Percentiles rank a stretch among this genome's conserved stretches.
These are phyloP conservation scores for Enteromius mattozi DNA, from an alignment of 2,797 vertebrate genomes.

Conservation along the genomic window DNA sequence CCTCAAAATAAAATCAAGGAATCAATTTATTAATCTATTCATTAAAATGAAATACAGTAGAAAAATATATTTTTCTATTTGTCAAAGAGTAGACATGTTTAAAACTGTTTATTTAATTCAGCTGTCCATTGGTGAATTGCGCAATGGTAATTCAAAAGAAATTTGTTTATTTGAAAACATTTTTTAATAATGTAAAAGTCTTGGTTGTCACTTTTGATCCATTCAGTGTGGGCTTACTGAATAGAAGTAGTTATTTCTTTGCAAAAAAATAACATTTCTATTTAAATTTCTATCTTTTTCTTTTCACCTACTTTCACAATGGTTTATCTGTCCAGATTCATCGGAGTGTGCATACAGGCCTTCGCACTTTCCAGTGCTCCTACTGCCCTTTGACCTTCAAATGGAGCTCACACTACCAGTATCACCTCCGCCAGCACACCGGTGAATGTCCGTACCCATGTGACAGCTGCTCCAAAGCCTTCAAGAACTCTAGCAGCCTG, in stretches of 20 bases:
- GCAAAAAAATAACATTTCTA: neutral
- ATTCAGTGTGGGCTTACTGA: neutral
- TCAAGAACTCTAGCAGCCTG: conserved; percentile 93
- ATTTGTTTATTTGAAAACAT: neutral
- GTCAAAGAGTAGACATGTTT: neutral
- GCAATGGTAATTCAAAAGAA: neutral
- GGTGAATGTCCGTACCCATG: conserved; percentile 92
- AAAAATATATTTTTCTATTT: neutral
- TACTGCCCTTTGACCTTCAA: conserved; percentile 93
- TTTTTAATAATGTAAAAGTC: neutral
- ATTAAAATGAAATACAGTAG: neutral
- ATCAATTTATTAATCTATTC: neutral
- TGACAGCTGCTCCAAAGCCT: conserved; percentile 90
- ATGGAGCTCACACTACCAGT: conserved; percentile 94
- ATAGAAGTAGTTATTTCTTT: neutral
- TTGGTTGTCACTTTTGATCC: neutral
- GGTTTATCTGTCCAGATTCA: conserved; percentile 73
- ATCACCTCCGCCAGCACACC: conserved; percentile 93
- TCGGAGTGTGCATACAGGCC: conserved; percentile 91
- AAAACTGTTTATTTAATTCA: no score
- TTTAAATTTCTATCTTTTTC: neutral
- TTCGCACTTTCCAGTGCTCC: conserved; percentile 88
- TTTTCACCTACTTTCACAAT: neutral
- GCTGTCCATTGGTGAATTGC: no score
- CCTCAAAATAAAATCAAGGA: neutral